Evolutionary conservation across 2,113 vertebrate species (phyloP).

Genomic region (Channa argus): DNA sequence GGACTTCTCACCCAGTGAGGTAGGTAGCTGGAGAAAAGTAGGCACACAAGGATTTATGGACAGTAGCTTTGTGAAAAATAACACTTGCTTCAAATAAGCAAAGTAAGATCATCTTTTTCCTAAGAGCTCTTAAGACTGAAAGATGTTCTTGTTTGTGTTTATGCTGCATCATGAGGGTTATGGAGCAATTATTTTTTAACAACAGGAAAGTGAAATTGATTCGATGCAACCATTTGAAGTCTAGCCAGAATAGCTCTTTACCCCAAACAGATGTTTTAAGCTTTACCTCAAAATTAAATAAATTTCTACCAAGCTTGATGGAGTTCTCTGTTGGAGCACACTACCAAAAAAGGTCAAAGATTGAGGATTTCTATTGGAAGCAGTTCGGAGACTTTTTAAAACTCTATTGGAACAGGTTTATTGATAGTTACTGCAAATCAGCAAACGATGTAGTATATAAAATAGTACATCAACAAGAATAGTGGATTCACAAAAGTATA

Average conservation of each 20-base stretch:
- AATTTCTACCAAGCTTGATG: too few relatives aligned
- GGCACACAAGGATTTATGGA: slow-evolving; percentile 58
- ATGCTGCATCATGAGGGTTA: slow-evolving; percentile 44
- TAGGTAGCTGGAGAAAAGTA: slow-evolving; percentile 42
- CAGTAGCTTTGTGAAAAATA: slow-evolving; percentile 43
- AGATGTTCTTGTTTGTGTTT: slow-evolving; percentile 38
- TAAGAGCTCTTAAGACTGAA: slow-evolving; percentile 19
- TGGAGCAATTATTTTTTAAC: slow-evolving; percentile 55
- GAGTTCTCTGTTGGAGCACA: slow-evolving; percentile 6
- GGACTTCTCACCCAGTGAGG: slow-evolving; percentile 56
- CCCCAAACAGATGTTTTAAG: slow-evolving; percentile 14
- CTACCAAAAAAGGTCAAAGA: background rate
- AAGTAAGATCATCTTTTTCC: slow-evolving; percentile 49
- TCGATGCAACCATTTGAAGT: slow-evolving; percentile 58
- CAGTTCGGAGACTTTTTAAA: background rate
- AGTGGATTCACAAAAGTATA: too few relatives aligned
- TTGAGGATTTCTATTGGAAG: background rate
- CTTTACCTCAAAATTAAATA: slow-evolving; percentile 18
- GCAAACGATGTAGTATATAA: too few relatives aligned
- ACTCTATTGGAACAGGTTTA: background rate
- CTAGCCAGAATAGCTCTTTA: slow-evolving; percentile 38
- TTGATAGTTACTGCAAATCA: background rate
- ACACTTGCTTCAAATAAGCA: slow-evolving; percentile 40
- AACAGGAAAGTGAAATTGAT: slow-evolving; percentile 55
- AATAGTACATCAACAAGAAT: too few relatives aligned